Evolutionary conservation across 2,888 invertebrate species (phyloP).

Genomic region (Liodrosophila aerea): DNA sequence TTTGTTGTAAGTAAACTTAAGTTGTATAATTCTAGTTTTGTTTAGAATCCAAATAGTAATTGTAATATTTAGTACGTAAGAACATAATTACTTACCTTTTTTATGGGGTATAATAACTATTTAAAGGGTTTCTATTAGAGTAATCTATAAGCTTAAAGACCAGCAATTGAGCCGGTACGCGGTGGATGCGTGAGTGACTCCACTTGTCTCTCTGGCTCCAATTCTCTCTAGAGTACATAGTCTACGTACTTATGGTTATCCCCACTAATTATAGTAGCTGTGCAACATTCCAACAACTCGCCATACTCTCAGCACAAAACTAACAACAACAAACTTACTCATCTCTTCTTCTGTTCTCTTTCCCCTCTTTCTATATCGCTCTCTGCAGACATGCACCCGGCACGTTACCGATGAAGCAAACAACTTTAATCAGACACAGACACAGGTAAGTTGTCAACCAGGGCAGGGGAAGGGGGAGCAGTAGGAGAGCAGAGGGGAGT

Average conservation of each 20-base stretch:
- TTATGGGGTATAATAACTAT: no score
- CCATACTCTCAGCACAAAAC: slow-evolving; percentile 44
- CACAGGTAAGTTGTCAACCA: slow-evolving; percentile 70
- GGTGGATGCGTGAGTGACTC: slow-evolving; percentile 13
- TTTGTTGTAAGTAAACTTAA: no score
- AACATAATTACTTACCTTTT: no score
- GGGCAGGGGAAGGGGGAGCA: slow-evolving; percentile 1
- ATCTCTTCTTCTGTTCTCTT: slow-evolving; percentile 11
- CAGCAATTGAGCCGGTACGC: slow-evolving; percentile 25
- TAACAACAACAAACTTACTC: slow-evolving; percentile 46
- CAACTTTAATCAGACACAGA: slow-evolving; percentile 71
- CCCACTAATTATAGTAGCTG: slow-evolving; percentile 58
- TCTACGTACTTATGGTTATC: slow-evolving; percentile 48
- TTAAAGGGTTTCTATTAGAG: slow-evolving; percentile 17
- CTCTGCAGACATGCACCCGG: slow-evolving; percentile 65
- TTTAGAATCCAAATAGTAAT: no score
- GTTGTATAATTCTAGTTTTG: no score
- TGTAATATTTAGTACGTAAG: no score
- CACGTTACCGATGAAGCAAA: slow-evolving; percentile 73
- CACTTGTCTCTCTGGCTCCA: slow-evolving; percentile 43
- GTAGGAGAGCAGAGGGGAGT: neutral
- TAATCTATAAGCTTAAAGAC: slow-evolving; percentile 35
- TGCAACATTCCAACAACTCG: slow-evolving; percentile 43
- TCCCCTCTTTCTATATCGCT: slow-evolving; percentile 5
- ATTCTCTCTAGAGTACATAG: slow-evolving; percentile 26